Evolutionary conservation across 2,888 invertebrate species (phyloP), one percentile per base, ranked within the genome.

Genomic region (Zootermopsis nevadensis): DNA sequence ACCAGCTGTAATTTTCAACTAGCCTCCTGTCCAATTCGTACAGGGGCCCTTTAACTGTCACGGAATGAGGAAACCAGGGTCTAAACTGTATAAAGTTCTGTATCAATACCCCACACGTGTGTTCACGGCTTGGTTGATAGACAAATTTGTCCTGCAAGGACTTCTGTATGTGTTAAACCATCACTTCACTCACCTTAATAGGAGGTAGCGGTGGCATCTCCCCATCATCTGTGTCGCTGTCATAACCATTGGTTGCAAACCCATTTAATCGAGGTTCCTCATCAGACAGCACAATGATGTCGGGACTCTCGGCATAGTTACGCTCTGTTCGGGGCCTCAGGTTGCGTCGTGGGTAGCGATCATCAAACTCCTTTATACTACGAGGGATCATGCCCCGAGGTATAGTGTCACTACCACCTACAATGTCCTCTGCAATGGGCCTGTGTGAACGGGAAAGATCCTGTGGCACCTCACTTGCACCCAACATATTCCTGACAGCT

Each of bases 231-330:
- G 87, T 87, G 81, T 89, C 95, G 80, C 94, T 93, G 87, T 94
- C 94, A 15, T 93, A 94, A 86, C 90, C 90, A 87, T 91, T 90
- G 69, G 90, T 87, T 3, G 79, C 79, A 86, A 90, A 91, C n/a
- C 91, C 91, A 86, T 92, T 92, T 79, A 90, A 88, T 84, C 90
- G 91, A 86, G 88, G 91, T 88, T 90, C 93, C 86, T 88, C 91
- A 87, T 90, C 89, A 55, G 89, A 89, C 48, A 89, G 87, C 66
- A 90, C 87, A 38, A 90, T 88, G 86, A 91, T 87, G 88, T 95
- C 97, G 0, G 95, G 96, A 87, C 94, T 94, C 89, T 97, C 97
- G 0, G 96, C 96, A 89, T 97, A 97, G 87, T 96, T 96, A 87
- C 96, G 93, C 88, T 96, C 97, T 8, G 95, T 95, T 83, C 97